phyloP scores from a whole-genome alignment of 1,140 invertebrate genomes.

The Zaprionus nigranus region DNA sequence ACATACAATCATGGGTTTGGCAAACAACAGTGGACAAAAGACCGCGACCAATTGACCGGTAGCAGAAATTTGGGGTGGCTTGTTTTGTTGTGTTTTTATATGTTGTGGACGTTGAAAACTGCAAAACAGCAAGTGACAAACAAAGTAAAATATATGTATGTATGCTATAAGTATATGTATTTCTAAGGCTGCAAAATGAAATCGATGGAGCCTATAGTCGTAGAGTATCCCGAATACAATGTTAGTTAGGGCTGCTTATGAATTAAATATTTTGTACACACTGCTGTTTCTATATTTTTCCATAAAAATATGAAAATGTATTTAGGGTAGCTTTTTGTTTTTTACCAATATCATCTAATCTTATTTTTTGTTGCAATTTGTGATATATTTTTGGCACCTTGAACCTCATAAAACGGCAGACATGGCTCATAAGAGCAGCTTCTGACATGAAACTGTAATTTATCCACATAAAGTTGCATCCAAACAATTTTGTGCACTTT shows the following conservation, averaged over 20 bases:
- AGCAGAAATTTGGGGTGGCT: slow-evolving; percentile 6
- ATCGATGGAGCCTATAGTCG: too few relatives aligned
- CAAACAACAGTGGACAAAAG: slow-evolving; percentile 49
- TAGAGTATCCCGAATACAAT: too few relatives aligned
- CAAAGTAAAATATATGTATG: neutral
- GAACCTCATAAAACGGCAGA: slow-evolving; percentile 63
- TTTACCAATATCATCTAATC: neutral
- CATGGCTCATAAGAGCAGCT: slow-evolving; percentile 48
- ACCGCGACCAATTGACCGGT: slow-evolving; percentile 37
- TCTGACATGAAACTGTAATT: slow-evolving; percentile 53
- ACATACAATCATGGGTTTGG: slow-evolving; percentile 50
- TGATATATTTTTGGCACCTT: slow-evolving; percentile 45
- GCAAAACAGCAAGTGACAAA: neutral
- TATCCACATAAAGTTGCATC: neutral
- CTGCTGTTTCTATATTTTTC: too few relatives aligned
- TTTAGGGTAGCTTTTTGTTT: too few relatives aligned
- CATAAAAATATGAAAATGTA: too few relatives aligned
- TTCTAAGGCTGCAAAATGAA: too few relatives aligned
- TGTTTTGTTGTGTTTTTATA: slow-evolving; percentile 15
- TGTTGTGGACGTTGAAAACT: neutral
- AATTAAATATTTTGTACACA: too few relatives aligned
- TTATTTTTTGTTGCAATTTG: neutral
- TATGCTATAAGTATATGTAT: too few relatives aligned
- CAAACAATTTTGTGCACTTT: neutral
- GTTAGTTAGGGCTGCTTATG: too few relatives aligned